Evolutionary conservation across 1,140 invertebrate genomes (phyloP).

Genomic region (Drosophila guanche): DNA sequence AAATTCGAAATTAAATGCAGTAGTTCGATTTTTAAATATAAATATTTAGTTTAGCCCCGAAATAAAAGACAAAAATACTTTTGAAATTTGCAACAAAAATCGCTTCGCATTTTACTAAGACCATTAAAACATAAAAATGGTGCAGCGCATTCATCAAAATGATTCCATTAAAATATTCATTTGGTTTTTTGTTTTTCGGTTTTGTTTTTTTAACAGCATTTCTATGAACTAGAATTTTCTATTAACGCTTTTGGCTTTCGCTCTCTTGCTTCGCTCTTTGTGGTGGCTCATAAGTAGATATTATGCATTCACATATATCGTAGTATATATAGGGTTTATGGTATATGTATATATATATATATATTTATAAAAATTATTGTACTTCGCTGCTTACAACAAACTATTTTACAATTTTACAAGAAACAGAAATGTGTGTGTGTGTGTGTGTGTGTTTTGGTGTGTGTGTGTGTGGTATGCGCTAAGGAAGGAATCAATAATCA

Average conservation of each 20-base stretch:
- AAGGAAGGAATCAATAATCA: conserved; percentile 62
- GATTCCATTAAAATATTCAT: conserved; percentile 33
- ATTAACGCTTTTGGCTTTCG: conserved; percentile 1
- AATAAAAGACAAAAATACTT: conserved; percentile 34
- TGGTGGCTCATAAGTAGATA: conserved; percentile 62
- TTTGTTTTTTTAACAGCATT: conserved; percentile 56
- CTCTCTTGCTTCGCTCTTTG: conserved; percentile 49
- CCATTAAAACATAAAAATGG: conserved; percentile 52
- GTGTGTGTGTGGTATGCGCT: conserved; percentile 16
- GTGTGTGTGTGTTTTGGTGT: too few species aligned
- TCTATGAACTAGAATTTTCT: conserved; percentile 54
- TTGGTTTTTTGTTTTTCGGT: background rate
- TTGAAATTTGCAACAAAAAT: conserved; percentile 52
- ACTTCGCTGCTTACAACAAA: conserved; percentile 82
- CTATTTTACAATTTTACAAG: conserved; percentile 80
- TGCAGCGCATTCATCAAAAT: conserved; percentile 46
- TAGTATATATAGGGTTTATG: too few species aligned
- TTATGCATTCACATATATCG: conserved; percentile 30
- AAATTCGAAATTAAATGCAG: background rate
- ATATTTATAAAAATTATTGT: conserved; percentile 75
- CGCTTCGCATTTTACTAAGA: conserved; percentile 54
- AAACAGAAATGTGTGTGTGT: conserved; percentile 53
- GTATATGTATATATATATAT: conserved; percentile 41
- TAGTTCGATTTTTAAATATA: background rate
- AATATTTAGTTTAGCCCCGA: too few species aligned